A percentile compares a stretch with the other conserved stretches of the same genome.
Conservation (phyloP, 2,113 vertebrate genomes). For the Lutjanus erythropterus region DNA sequence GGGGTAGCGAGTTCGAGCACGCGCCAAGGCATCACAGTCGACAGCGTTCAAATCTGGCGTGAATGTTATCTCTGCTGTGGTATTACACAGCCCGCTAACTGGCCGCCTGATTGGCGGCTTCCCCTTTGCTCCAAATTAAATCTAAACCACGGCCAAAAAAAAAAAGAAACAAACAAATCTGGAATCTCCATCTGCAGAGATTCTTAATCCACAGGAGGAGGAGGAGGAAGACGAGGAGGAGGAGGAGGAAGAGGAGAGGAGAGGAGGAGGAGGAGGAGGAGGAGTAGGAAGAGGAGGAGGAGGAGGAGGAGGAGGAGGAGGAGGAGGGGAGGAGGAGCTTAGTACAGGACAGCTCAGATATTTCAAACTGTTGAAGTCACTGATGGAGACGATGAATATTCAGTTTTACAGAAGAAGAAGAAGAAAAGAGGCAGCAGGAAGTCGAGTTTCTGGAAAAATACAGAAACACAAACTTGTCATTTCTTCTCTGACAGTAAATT, state of each 20-base stretch:
- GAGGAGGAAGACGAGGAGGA: background rate
- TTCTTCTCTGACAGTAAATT: too few relatives aligned
- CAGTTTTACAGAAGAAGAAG: background rate
- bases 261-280: background rate
- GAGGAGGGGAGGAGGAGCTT: too few relatives aligned
- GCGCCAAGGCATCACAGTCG: constrained; percentile 35
- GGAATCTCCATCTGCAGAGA: constrained; percentile 36
- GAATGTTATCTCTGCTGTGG: constrained; percentile 35
- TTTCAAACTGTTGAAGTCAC: background rate
- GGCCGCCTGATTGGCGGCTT: constrained; percentile 50
- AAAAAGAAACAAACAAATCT: constrained; percentile 1
- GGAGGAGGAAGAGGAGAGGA: background rate
- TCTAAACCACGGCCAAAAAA: constrained; percentile 9
- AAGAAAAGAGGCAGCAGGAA: background rate
- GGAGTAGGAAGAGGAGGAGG: background rate
- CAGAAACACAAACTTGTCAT: too few relatives aligned
- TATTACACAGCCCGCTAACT: constrained; percentile 35
- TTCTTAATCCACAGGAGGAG: constrained; percentile 18
- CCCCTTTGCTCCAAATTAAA: constrained; percentile 40
- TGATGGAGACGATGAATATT: background rate
- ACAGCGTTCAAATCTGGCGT: constrained; percentile 39
- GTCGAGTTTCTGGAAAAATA: background rate
- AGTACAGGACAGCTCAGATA: background rate
- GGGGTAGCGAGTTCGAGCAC: constrained; percentile 14
- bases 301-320: background rate